phyloP scores from a whole-genome alignment of 2,113 vertebrate species.

The Bagarius yarrelli region DNA sequence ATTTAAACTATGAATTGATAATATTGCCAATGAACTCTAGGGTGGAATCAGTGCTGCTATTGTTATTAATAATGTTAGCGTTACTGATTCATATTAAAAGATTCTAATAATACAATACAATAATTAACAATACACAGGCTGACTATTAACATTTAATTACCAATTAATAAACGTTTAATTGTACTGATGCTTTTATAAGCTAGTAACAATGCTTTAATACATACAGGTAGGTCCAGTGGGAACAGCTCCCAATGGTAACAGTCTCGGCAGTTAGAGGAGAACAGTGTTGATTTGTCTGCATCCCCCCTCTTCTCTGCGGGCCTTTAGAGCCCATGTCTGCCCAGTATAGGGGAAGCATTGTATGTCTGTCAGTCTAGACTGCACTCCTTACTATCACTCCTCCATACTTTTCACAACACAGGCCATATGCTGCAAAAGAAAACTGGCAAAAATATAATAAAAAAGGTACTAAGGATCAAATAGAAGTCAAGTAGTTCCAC shows the following conservation, averaged over 20 bases:
- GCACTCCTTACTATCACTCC: conserved; percentile 30
- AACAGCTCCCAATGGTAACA: conserved; percentile 20
- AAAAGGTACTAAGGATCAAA: conserved; percentile 47
- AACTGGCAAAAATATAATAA: background rate
- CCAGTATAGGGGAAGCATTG: conserved; percentile 54
- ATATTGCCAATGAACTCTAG: background rate
- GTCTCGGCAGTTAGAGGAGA: conserved; percentile 22
- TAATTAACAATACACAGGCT: too few species aligned
- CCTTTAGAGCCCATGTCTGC: conserved; percentile 37
- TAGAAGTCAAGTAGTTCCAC: conserved; percentile 25
- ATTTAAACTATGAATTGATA: background rate
- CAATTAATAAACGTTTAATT: conserved; percentile 12
- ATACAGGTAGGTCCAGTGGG: conserved; percentile 21
- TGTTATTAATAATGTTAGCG: background rate
- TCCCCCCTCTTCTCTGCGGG: conserved; percentile 41
- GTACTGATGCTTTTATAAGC: conserved; percentile 3
- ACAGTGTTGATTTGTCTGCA: conserved; percentile 56
- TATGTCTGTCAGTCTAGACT: conserved; percentile 43
- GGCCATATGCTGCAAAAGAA: conserved; percentile 21
- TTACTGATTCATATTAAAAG: too few species aligned
- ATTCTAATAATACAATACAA: too few species aligned
- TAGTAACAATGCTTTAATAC: conserved; percentile 19
- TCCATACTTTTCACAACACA: conserved; percentile 11
- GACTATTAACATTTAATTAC: too few species aligned
- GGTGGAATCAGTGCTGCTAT: background rate